A percentile compares a stretch with the other conserved stretches of the same genome.
Conservation (phyloP, 2,797 vertebrate species). For the Coregonus sp. region DNA sequence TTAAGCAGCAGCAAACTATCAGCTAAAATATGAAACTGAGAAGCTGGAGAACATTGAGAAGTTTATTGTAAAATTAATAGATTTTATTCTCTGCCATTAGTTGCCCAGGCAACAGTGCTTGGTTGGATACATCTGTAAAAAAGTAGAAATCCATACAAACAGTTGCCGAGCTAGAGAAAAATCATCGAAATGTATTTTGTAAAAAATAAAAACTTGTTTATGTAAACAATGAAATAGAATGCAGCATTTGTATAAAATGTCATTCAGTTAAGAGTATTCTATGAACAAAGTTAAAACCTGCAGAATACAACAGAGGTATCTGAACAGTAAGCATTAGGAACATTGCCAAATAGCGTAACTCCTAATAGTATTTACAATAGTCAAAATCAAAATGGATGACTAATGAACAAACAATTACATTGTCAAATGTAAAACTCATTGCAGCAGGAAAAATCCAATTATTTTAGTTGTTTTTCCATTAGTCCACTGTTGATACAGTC, state of each 20-base stretch:
- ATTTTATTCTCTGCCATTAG: neutral
- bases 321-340: constrained; percentile 18
- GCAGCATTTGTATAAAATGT: constrained; percentile 37
- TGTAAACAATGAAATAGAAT: constrained; percentile 29
- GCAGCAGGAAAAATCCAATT: neutral
- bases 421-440: constrained; percentile 23
- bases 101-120: neutral
- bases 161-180: neutral
- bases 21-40: neutral
- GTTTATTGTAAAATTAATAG: neutral
- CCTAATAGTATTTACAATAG: constrained; percentile 25
- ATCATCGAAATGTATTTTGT: constrained; percentile 17
- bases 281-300: constrained; percentile 34
- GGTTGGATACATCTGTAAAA: constrained; percentile 20
- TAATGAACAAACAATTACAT: constrained; percentile 41
- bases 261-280: constrained; percentile 13
- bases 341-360: constrained; percentile 13
- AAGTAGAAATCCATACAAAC: neutral
- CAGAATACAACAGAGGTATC: constrained; percentile 32
- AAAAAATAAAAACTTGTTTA: constrained; percentile 14
- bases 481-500: no score
- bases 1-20: neutral
- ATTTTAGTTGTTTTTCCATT: no score
- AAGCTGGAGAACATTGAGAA: neutral
- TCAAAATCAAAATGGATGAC: constrained; percentile 2